Evolutionary conservation across 2,113 vertebrate genomes (phyloP), one percentile per base, ranked within the genome.

Genomic region (Eretmodus cyanostictus): DNA sequence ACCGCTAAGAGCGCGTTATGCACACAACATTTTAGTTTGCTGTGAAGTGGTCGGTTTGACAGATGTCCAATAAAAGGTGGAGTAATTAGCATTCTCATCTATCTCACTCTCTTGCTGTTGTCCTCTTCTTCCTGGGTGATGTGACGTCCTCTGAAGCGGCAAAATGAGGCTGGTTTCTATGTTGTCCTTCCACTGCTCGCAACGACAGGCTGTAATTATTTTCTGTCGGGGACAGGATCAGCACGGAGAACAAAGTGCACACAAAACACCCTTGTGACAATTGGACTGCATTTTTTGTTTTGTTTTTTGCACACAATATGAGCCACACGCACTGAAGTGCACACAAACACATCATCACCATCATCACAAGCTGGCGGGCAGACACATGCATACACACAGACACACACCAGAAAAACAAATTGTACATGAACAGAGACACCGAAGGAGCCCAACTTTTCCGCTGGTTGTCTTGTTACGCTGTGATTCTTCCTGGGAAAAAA

Each of bases 161-260:
- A 87, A 95, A 95, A 95, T 84, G 91, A 96, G 93, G 89, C 86
- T 59, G 82, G 80, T 93, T 91, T 89, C 91, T 94, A 87, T 95
- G 92, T 94, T 94, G 93, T 94, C 94, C 93, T 92, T 91, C 94
- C 92, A 83, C 92, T 87, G 49, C 93, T 93, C 85, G 83, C 91
- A 93, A 47, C 63, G 94, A 94, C 94, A 92, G 87, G 45, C 95
- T 94, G 93, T 96, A 96, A 96, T 97, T 96, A 96, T 95, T 93
- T 95, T 95, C 95, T 95, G 91, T 91, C 85, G 36, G 93, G 92
- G 92, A 95, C 93, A 90, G 91, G 93, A 95, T 95, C 95, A 95
- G 93, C 87, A 84, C 73, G 27, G 83, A 96, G 95, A 96, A 96
- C 96, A 96, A 96, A 96, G 95, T 95, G 94, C 89, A 92, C 86